phyloP scores from a whole-genome alignment of 37 sponge, comb jelly and placozoan species.

The Ephydatia muelleri region DNA sequence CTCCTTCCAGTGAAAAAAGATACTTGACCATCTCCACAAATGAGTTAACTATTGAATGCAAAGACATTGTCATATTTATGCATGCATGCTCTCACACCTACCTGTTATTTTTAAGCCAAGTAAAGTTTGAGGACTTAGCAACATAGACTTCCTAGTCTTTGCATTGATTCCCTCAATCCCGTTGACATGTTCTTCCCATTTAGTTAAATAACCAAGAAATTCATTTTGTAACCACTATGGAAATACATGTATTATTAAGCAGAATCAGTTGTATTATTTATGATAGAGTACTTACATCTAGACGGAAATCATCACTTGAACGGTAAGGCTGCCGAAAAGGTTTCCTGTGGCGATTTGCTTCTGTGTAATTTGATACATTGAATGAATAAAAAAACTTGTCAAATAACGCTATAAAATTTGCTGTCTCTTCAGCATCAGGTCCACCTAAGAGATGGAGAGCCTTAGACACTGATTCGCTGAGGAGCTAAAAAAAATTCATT shows the following conservation, averaged over 20 bases:
- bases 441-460: background rate
- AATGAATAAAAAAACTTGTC: constrained; percentile 20
- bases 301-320: constrained; percentile 14
- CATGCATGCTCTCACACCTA: background rate
- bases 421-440: constrained; percentile 2
- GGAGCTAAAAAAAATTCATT: background rate
- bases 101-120: constrained; percentile 19
- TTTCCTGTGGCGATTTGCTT: constrained; percentile 4
- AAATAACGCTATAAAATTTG: constrained; percentile 8
- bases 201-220: background rate
- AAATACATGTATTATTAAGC: background rate
- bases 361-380: constrained; percentile 13
- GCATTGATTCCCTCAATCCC: constrained; percentile 4
- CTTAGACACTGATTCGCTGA: constrained; percentile 24
- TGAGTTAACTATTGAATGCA: background rate
- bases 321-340: constrained; percentile 16
- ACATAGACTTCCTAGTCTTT: background rate
- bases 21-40: constrained; percentile 10
- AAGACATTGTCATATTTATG: background rate
- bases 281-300: constrained; percentile 6
- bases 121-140: background rate
- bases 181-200: constrained; percentile 3
- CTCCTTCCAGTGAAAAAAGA: background rate
- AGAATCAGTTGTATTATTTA: background rate
- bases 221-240: constrained; percentile 6